These are phyloP conservation scores for Zaprionus taronus DNA, from an alignment of 1,140 invertebrate species.

Conservation along the genomic window DNA sequence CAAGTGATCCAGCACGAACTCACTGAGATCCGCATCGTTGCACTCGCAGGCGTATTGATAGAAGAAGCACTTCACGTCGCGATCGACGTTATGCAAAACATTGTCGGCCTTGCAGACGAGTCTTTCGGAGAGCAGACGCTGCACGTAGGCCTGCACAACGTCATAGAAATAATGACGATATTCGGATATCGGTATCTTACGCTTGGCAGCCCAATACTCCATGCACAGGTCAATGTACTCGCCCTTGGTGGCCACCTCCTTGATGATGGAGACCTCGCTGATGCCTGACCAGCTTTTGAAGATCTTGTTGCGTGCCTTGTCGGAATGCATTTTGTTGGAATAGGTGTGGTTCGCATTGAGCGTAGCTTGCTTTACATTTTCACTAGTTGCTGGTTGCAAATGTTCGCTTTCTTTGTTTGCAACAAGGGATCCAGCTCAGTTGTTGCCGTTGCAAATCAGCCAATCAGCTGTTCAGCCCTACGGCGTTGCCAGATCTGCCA, in stretches of 20 bases:
- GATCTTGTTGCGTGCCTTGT: constrained; percentile 71
- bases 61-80: constrained; percentile 76
- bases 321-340: constrained; percentile 56
- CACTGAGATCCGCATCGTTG: constrained; percentile 66
- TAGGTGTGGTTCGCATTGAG: constrained; percentile 24
- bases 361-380: constrained; percentile 61
- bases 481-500: constrained; percentile 22
- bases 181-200: constrained; percentile 61
- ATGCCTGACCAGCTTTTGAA: constrained; percentile 77
- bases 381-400: not conserved
- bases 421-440: constrained; percentile 10
- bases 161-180: constrained; percentile 76
- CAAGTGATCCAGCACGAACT: constrained; percentile 76
- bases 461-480: not conserved
- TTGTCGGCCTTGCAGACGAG: constrained; percentile 81
- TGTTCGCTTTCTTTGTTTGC: constrained; percentile 35
- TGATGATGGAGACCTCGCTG: constrained; percentile 75
- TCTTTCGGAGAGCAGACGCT: constrained; percentile 74
- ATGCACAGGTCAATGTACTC: constrained; percentile 78
- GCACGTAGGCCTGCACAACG: constrained; percentile 78
- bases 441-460: constrained; percentile 30
- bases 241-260: constrained; percentile 83
- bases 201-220: constrained; percentile 74
- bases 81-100: constrained; percentile 73
- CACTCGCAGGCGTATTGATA: constrained; percentile 78